Base-by-base conservation (phyloP, 2,113 vertebrate genomes). In the Prunella fulvescens region DNA sequence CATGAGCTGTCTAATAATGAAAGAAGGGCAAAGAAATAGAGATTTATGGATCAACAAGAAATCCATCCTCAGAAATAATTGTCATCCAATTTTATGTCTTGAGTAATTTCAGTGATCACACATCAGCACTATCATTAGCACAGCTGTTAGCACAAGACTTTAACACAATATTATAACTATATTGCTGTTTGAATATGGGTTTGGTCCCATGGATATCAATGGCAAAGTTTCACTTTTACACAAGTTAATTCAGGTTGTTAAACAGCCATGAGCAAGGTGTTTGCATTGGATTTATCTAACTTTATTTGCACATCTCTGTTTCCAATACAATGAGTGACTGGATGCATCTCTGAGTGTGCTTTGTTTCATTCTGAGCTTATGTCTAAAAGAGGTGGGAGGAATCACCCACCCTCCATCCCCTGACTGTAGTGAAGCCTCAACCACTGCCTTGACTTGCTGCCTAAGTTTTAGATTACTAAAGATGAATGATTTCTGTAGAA, bases 341-440 rank as follows among this genome's bases (percentile, higher is more conserved):
- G 14, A 39, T 81, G 35, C 7, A 51, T 20, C 56, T 88, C 50
- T 47, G 77, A 37, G 20, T 35, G 20, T 73, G 29, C 39, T 77
- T 66, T 17, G 15, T 54, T 88, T 91, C 22, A 62, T 78, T 84
- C 26, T 33, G 64, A 81, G 24, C 10, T 77, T 31, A 17, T 14
- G 12, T 70, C 64, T 66, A 13, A 35, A 9, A 56, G 35, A 61
- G 23, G 33, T 88, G 29, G 39, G 29, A 92, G 64, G 25, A 66
- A 62, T 73, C 45, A 33, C 33, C 13, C 42, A 62, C n/a, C 45
- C 28, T 67, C 48, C 31, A 51, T 81, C 39, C 33, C 39, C 64
- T n/a, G 7, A 23, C 29, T 62, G 5, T 3, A 71, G 42, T 2
- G 1, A 84, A 86, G 16, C 29, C 39, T 84, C 0, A 0, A 44